A percentile compares a stretch with the other conserved stretches of the same genome.
Evolutionary conservation across 1,140 invertebrate species (phyloP).

Genomic region (Drosophila ficusphila): DNA sequence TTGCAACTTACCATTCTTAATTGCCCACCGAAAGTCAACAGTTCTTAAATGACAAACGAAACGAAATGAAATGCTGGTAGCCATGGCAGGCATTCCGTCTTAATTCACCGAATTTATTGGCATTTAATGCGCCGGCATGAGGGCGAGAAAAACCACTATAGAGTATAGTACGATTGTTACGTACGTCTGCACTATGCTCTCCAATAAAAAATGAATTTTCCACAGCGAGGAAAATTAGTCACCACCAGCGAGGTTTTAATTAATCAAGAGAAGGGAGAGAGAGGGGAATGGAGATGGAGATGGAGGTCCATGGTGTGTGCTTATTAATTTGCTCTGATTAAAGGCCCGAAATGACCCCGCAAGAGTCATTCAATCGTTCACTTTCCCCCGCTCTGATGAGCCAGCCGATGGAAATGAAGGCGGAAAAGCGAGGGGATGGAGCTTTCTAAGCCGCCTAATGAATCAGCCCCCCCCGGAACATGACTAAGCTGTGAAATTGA

Average conservation of each 20-base stretch:
- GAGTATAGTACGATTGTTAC: too few species aligned
- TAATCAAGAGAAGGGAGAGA: slow-evolving; percentile 22
- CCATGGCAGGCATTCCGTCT: slow-evolving; percentile 13
- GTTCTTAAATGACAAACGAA: background rate
- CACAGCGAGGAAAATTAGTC: slow-evolving; percentile 43
- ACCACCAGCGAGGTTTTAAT: slow-evolving; percentile 37
- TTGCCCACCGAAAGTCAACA: slow-evolving; percentile 34
- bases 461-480: slow-evolving; percentile 18
- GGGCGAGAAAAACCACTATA: slow-evolving; percentile 18
- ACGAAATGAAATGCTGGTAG: slow-evolving; percentile 25
- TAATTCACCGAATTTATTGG: slow-evolving; percentile 69
- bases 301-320: slow-evolving; percentile 1
- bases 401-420: background rate
- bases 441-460: slow-evolving; percentile 36
- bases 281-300: too few species aligned
- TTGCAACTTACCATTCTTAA: slow-evolving; percentile 28
- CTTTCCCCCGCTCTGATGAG: background rate
- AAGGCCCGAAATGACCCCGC: slow-evolving; percentile 31
- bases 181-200: background rate
- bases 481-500: slow-evolving; percentile 24
- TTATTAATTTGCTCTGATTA: slow-evolving; percentile 50
- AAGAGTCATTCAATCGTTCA: slow-evolving; percentile 32
- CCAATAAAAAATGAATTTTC: slow-evolving; percentile 11
- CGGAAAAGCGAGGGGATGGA: background rate
- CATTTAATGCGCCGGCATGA: slow-evolving; percentile 64